Evolutionary conservation across 1,140 invertebrate species (phyloP), one percentile per base, ranked within the genome.

Genomic region (Drosophila orena): DNA sequence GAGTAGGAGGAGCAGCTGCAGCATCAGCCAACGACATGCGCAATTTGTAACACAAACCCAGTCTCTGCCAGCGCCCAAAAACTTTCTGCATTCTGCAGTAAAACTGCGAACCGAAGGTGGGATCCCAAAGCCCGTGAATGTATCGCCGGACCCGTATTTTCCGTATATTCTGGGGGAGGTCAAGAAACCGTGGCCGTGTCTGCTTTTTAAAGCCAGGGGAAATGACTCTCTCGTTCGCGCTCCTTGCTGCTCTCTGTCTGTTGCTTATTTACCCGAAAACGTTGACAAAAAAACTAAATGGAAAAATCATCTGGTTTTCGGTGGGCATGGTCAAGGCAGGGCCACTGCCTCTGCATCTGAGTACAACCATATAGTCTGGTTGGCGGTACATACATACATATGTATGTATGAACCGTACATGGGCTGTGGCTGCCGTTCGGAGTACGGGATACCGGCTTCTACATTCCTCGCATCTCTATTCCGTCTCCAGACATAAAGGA

Each of bases 11-110:
- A 64, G 60, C 54, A 47, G 57, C 44, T 65, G 59, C 74, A 79
- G 77, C 70, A 83, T 65, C 56, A 73, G 62, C 57, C 62, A 81
- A 84, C 90, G 90, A 86, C 90, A 91, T 91, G 91, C 91, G 91
- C 91, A 91, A 91, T 91, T 91, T 91, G 90, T 91, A 91, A 91
- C 91, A 91, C 86, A 91, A 86, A 91, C 91, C 90, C 91, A 91
- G 90, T 90, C 91, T 91, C 90, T 91, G 83, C 60, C 60, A 62
- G 79, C 84, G 77, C 84, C 84, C 84, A 69, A 61, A 83, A 89
- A 83, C 78, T 68, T 73, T 79, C 52, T 66, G 72, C 66, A 70
- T 56, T 70, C 66, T 70, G 66, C 66, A 70, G 66, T 70, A 71
- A 71, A 72, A 71, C 69, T 72, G 65, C 65, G 50, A 58, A 3